phyloP scores from a whole-genome alignment of 2,888 invertebrate species.

The Gastracanthus pulcherrimus region DNA sequence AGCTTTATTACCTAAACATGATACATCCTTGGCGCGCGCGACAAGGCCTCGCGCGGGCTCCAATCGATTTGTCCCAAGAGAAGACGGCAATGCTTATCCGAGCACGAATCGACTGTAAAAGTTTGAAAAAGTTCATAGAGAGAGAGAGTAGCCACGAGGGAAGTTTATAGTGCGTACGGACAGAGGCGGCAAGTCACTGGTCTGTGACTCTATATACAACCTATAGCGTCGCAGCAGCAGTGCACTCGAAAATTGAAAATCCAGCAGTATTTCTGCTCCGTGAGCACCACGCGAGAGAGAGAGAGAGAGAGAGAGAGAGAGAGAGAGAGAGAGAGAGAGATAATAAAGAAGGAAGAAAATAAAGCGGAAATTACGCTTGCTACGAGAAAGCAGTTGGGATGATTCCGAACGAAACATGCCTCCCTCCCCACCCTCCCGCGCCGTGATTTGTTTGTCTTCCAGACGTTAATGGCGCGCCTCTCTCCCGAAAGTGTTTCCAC shows the following conservation, averaged over 20 bases:
- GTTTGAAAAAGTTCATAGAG: conserved; percentile 7
- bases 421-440: neutral
- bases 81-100: neutral
- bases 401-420: conserved; percentile 17
- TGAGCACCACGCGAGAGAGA: neutral
- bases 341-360: conserved; percentile 39
- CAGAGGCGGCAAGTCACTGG: neutral
- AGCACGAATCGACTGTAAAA: conserved; percentile 4
- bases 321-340: neutral
- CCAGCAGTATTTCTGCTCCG: conserved; percentile 17
- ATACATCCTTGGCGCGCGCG: neutral
- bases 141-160: neutral
- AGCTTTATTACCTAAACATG: neutral
- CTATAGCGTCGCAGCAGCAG: neutral
- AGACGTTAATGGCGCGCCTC: conserved; percentile 40
- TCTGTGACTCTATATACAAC: neutral
- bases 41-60: too few species aligned
- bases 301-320: neutral
- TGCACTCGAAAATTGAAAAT: conserved; percentile 40
- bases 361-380: conserved; percentile 43
- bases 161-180: conserved; percentile 13
- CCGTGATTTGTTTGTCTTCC: conserved; percentile 45
- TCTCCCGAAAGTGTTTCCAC: conserved; percentile 32
- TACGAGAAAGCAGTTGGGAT: conserved; percentile 15
- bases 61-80: neutral